Conservation (phyloP, 2,797 vertebrate species). For the Pipistrellus nathusii region DNA sequence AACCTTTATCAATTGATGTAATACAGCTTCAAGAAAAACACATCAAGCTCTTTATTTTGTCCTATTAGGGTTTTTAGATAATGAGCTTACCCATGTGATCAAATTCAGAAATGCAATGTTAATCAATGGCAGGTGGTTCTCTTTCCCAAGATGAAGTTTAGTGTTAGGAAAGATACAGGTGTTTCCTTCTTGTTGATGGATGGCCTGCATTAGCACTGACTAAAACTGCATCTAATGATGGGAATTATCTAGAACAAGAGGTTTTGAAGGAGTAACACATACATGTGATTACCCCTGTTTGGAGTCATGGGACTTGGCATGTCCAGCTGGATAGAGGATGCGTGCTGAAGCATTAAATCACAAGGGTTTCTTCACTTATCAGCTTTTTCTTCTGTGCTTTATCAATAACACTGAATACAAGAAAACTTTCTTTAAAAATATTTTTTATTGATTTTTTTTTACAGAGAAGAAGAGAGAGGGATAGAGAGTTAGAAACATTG, state of each 20-base stretch:
- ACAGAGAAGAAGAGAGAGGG: too few relatives aligned
- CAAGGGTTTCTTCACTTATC: not conserved
- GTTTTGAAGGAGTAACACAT: not conserved
- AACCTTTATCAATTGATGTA: not conserved
- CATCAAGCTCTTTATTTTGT: not conserved
- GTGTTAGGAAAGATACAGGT: conserved; percentile 74
- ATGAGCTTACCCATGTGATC: conserved; percentile 50
- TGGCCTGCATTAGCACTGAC: conserved; percentile 62
- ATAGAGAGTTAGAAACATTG: too few relatives aligned
- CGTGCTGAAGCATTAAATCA: not conserved
- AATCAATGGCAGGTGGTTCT: conserved; percentile 76
- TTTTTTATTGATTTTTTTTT: too few relatives aligned
- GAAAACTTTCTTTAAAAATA: not conserved
- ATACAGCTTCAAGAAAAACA: not conserved
- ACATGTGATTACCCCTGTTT: not conserved
- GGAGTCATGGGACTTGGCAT: not conserved
- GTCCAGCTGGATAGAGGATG: not conserved
- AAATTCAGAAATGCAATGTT: conserved; percentile 78
- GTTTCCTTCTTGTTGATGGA: conserved; percentile 77
- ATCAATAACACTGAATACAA: not conserved
- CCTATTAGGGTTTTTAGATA: conserved; percentile 40
- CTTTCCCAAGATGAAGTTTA: conserved; percentile 69
- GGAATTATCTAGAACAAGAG: conserved; percentile 64
- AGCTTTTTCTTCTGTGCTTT: not conserved
- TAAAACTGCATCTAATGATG: conserved; percentile 64